Percentiles rank a stretch among this genome's conserved stretches.
These are phyloP conservation scores for Aphelocoma californica DNA, from an alignment of 2,797 vertebrate species.

Conservation along the genomic window DNA sequence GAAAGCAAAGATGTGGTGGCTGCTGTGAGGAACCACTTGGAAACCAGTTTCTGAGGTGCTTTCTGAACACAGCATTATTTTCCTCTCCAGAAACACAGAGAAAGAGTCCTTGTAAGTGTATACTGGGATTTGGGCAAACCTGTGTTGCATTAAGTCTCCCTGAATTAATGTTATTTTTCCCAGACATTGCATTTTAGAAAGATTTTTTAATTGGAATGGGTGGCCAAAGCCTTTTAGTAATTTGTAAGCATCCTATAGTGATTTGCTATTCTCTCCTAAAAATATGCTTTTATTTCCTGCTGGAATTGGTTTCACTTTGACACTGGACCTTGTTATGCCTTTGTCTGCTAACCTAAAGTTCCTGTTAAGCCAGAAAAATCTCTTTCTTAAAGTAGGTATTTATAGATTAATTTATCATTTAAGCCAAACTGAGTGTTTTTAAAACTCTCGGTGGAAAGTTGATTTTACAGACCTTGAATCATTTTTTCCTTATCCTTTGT, in stretches of 20 bases:
- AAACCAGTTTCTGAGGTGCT: neutral
- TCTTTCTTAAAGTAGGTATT: neutral
- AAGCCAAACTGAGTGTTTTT: neutral
- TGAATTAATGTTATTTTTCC: neutral
- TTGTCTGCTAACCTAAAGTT: neutral
- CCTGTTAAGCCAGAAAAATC: neutral
- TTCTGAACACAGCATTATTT: neutral
- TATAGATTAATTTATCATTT: neutral
- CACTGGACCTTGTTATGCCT: neutral
- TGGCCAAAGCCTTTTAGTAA: rapidly evolving
- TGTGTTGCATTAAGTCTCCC: neutral
- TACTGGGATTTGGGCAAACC: neutral
- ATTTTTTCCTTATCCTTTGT: neutral
- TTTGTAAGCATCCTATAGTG: neutral
- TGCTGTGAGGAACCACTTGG: neutral
- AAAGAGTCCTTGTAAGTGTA: neutral
- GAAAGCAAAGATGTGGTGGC: neutral
- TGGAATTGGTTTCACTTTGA: neutral
- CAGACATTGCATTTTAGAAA: neutral
- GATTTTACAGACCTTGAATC: neutral
- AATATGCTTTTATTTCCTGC: neutral
- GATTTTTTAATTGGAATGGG: neutral
- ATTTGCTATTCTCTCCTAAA: neutral
- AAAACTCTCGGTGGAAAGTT: neutral
- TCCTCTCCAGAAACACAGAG: neutral